Conservation (phyloP, 2,888 invertebrate species). For the Hemistola chrysoprasaria region DNA sequence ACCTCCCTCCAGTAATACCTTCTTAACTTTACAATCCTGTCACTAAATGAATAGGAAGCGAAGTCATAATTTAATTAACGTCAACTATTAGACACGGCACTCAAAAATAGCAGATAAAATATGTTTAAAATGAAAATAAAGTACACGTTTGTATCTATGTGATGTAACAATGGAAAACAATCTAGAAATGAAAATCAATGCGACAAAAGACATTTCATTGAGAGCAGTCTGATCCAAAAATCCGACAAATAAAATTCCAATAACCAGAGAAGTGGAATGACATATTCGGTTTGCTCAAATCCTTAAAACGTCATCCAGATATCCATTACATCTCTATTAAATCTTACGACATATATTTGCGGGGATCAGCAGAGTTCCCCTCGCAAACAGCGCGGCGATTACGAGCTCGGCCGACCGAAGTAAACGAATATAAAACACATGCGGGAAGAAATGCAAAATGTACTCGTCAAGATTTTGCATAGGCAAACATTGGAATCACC, state of each 20-base stretch:
- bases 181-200: conserved; percentile 17
- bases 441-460: conserved; percentile 79
- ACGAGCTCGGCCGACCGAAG: conserved; percentile 76
- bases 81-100: conserved; percentile 2
- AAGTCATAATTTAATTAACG: conserved; percentile 12
- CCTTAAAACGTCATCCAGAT: conserved; percentile 83
- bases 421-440: conserved; percentile 82
- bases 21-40: conserved; percentile 30
- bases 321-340: conserved; percentile 83
- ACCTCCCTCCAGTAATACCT: conserved; percentile 36
- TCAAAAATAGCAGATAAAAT: neutral
- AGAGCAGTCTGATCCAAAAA: conserved; percentile 69
- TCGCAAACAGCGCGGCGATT: conserved; percentile 80
- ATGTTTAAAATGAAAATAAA: too few relatives aligned
- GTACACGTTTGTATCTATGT: too few relatives aligned
- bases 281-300: conserved; percentile 82
- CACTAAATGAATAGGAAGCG: conserved; percentile 5
- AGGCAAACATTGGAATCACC: conserved; percentile 72
- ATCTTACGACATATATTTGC: conserved; percentile 82
- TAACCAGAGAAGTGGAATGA: conserved; percentile 73
- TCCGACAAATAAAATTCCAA: conserved; percentile 79
- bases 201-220: conserved; percentile 36
- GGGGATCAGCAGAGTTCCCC: conserved; percentile 79
- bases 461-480: conserved; percentile 80
- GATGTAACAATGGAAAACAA: conserved; percentile 13